A percentile compares a stretch with the other conserved stretches of the same genome.
Evolutionary conservation across 2,113 vertebrate genomes (phyloP).

Genomic region (Phycodurus eques): DNA sequence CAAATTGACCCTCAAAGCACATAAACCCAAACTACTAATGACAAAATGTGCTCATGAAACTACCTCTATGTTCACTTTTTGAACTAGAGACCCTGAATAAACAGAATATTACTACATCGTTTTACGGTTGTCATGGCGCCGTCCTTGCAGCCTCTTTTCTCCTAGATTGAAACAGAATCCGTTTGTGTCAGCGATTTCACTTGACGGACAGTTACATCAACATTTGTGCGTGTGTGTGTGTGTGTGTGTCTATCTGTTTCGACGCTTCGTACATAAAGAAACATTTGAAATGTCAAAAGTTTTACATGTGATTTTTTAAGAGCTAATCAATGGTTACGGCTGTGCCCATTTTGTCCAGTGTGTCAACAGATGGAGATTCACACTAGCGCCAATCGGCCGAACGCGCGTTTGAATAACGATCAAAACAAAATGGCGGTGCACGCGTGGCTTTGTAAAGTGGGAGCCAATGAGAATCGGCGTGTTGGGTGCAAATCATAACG

Average conservation of each 20-base stretch:
- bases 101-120: background rate
- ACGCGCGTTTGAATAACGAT: constrained; percentile 33
- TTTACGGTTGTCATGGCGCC: constrained; percentile 6
- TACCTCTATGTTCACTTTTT: background rate
- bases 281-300: background rate
- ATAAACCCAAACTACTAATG: background rate
- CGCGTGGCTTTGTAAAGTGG: constrained; percentile 31
- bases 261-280: background rate
- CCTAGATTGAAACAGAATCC: constrained; percentile 42
- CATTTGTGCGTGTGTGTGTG: constrained; percentile 8
- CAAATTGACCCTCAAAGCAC: constrained; percentile 5
- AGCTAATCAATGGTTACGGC: background rate
- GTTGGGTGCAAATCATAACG: background rate
- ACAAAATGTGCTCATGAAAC: background rate
- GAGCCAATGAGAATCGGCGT: constrained; percentile 36
- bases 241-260: background rate
- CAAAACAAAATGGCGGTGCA: constrained; percentile 30
- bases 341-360: background rate
- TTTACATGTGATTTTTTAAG: background rate
- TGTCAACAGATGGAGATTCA: constrained; percentile 33
- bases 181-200: constrained; percentile 40
- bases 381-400: constrained; percentile 9
- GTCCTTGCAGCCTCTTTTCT: constrained; percentile 15
- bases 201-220: constrained; percentile 62
- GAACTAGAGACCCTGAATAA: background rate